Evolutionary conservation across 2,113 vertebrate species (phyloP).

Genomic region (Sinosuthora webbiana): DNA sequence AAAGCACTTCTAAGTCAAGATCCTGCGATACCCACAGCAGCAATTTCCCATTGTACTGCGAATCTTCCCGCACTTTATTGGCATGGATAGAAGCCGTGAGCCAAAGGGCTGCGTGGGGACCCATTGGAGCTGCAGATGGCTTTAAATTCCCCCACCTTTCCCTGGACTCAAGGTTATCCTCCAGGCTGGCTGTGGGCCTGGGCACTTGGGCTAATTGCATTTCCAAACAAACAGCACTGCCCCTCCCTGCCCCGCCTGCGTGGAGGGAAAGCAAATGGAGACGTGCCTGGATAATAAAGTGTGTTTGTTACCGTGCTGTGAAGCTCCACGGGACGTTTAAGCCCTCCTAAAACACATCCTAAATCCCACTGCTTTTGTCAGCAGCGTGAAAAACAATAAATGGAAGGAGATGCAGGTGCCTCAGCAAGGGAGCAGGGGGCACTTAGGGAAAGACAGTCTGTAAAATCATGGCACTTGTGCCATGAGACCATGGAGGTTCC

Average conservation of each 20-base stretch:
- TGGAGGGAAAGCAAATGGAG: background rate
- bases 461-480: background rate
- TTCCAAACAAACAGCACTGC: background rate
- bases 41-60: conserved; percentile 62
- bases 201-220: conserved; percentile 23
- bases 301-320: background rate
- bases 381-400: background rate
- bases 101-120: conserved; percentile 43
- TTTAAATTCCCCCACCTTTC: conserved; percentile 57
- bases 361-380: background rate
- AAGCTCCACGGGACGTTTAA: background rate
- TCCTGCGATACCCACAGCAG: conserved; percentile 63
- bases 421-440: background rate
- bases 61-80: conserved; percentile 62
- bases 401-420: background rate
- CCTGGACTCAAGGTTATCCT: conserved; percentile 65
- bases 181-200: background rate
- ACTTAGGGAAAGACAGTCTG: background rate
- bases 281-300: background rate
- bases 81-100: conserved; percentile 6
- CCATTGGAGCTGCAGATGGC: conserved; percentile 62
- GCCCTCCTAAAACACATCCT: background rate
- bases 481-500: accelerated
- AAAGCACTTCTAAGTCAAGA: conserved; percentile 67
- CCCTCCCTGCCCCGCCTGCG: background rate